phyloP scores from a whole-genome alignment of 2,888 invertebrate genomes.

The Cheilosia soror region DNA sequence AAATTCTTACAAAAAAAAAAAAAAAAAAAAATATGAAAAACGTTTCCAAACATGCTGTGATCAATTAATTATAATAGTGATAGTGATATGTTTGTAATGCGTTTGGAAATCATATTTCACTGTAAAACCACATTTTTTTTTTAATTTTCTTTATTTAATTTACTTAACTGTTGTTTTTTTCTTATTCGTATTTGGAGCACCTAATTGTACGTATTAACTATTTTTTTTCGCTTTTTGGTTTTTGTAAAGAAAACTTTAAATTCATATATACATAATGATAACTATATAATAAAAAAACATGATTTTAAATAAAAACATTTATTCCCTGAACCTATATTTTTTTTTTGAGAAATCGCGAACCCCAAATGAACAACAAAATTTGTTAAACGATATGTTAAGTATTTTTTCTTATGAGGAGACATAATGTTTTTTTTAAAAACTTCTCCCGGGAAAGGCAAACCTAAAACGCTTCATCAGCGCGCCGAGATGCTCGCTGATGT shows the following conservation, averaged over 20 bases:
- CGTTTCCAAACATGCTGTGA: slow-evolving; percentile 68
- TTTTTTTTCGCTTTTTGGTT: slow-evolving; percentile 33
- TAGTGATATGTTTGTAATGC: slow-evolving; percentile 62
- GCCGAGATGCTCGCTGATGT: no score
- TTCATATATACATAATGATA: slow-evolving; percentile 9
- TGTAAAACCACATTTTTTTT: slow-evolving; percentile 32
- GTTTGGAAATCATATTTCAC: slow-evolving; percentile 54
- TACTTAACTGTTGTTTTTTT: slow-evolving; percentile 7
- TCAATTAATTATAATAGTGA: slow-evolving; percentile 55
- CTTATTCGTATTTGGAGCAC: slow-evolving; percentile 20
- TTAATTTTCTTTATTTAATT: slow-evolving; percentile 7
- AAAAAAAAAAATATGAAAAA: slow-evolving; percentile 8
- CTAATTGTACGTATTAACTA: slow-evolving; percentile 39
- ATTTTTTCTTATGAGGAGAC: no score
- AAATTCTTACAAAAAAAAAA: slow-evolving; percentile 35
- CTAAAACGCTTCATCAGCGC: no score
- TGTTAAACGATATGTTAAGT: no score
- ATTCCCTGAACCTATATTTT: background rate
- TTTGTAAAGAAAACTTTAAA: slow-evolving; percentile 25
- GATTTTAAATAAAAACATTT: slow-evolving; percentile 2
- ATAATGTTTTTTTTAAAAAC: no score
- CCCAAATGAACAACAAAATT: no score
- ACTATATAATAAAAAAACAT: slow-evolving; percentile 16
- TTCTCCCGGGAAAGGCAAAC: no score
- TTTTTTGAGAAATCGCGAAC: no score